Conservation (phyloP, 2,888 invertebrate genomes). For the Myathropa florea region DNA sequence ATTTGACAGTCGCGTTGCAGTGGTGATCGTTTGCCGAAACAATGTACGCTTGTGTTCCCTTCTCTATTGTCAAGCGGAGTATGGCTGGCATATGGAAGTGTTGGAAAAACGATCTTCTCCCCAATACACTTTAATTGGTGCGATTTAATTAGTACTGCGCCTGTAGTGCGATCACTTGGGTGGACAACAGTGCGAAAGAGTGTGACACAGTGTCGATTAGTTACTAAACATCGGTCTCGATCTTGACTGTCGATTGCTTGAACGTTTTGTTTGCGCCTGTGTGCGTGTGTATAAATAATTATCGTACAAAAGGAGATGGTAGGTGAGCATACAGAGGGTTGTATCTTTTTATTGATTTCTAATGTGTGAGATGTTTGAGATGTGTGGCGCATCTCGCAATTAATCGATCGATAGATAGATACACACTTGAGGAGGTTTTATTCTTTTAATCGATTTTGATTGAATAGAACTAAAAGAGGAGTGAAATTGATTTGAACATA, state of each 20-base stretch:
- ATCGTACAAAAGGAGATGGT: neutral
- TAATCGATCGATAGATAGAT: conserved; percentile 53
- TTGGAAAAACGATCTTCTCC: conserved; percentile 66
- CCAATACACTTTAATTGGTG: conserved; percentile 78
- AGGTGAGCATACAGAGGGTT: conserved; percentile 35
- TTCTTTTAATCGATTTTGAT: conserved; percentile 67
- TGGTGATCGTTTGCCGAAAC: conserved; percentile 41
- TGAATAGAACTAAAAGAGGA: conserved; percentile 62
- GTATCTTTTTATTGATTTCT: conserved; percentile 60
- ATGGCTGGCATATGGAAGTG: conserved; percentile 13
- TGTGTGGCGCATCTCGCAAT: conserved; percentile 53
- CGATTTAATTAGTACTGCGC: conserved; percentile 80
- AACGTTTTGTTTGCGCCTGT: neutral
- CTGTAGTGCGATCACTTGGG: conserved; percentile 49
- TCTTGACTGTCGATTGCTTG: conserved; percentile 42
- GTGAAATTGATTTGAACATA: conserved; percentile 68
- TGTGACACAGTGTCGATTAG: conserved; percentile 70
- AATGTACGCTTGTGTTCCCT: conserved; percentile 5
- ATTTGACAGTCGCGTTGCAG: conserved; percentile 27
- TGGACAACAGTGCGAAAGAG: conserved; percentile 54
- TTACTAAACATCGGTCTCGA: conserved; percentile 64
- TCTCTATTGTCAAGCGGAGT: too few relatives aligned
- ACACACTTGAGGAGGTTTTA: conserved; percentile 46
- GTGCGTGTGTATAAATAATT: neutral
- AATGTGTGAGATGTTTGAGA: conserved; percentile 32